Conservation (phyloP, 2,113 vertebrate genomes). For the Eudyptes chrysolophus region DNA sequence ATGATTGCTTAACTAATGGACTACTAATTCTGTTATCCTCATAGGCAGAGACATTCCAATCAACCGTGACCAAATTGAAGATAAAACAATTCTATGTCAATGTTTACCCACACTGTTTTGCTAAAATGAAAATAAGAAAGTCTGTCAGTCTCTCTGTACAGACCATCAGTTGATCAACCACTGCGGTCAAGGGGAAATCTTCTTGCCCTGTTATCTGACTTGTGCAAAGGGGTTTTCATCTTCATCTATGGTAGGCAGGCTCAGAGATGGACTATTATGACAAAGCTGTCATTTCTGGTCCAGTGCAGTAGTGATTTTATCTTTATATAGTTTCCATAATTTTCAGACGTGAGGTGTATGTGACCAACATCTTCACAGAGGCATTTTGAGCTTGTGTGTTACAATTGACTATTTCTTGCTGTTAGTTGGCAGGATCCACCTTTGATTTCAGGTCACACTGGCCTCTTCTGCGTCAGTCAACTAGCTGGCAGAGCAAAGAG, state of each 20-base stretch:
- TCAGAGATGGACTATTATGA: neutral
- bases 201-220: neutral
- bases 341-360: neutral
- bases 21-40: conserved; percentile 31
- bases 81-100: neutral
- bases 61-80: neutral
- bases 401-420: neutral
- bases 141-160: neutral
- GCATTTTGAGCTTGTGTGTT: neutral
- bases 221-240: neutral
- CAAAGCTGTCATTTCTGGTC: conserved; percentile 2
- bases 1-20: neutral
- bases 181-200: neutral
- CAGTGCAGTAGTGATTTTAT: neutral
- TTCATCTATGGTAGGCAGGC: neutral
- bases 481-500: neutral
- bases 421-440: neutral
- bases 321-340: neutral
- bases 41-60: conserved; percentile 2
- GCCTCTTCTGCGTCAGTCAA: neutral
- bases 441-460: neutral
- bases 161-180: neutral
- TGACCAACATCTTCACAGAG: neutral
- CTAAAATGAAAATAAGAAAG: conserved; percentile 22
- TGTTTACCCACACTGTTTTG: neutral